phyloP scores from a whole-genome alignment of 2,888 invertebrate genomes.

The Acrobeloides nanus region DNA sequence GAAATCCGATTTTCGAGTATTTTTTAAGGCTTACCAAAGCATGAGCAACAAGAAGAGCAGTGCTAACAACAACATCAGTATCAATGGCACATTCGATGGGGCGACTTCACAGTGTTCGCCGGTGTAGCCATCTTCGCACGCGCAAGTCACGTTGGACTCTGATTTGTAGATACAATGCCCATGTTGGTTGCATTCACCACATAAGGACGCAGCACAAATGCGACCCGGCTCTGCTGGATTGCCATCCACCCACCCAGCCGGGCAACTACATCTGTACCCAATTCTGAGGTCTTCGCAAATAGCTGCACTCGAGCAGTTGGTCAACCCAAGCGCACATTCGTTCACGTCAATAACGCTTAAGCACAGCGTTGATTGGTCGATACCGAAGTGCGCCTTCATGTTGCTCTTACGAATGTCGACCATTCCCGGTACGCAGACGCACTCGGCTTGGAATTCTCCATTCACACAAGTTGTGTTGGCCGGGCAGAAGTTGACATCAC shows the following conservation, averaged over 20 bases:
- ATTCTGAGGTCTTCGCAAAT: conserved; percentile 46
- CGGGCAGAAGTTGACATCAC: conserved; percentile 69
- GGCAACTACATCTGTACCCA: conserved; percentile 51
- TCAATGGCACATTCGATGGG: conserved; percentile 41
- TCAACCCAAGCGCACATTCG: conserved; percentile 51
- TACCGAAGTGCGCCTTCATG: conserved; percentile 35
- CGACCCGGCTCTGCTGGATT: conserved; percentile 49
- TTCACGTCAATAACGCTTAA: conserved; percentile 47
- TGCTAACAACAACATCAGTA: conserved; percentile 47
- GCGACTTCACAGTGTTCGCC: conserved; percentile 48
- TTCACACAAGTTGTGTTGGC: conserved; percentile 83
- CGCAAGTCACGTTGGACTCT: conserved; percentile 47
- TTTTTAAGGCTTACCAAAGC: conserved; percentile 29
- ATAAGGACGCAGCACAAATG: conserved; percentile 47
- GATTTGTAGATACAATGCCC: conserved; percentile 48
- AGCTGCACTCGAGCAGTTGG: conserved; percentile 52
- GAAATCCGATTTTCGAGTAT: too few relatives aligned
- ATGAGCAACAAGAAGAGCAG: conserved; percentile 50
- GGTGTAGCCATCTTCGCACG: conserved; percentile 48
- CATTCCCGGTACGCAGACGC: conserved; percentile 82
- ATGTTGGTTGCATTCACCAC: conserved; percentile 42
- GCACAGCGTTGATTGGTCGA: conserved; percentile 39
- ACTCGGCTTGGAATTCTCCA: conserved; percentile 79
- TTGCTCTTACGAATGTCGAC: conserved; percentile 59
- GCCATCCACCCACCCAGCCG: conserved; percentile 48